Base-by-base conservation (phyloP, 2,113 vertebrate species). In the Poeciliopsis occidentalis region DNA sequence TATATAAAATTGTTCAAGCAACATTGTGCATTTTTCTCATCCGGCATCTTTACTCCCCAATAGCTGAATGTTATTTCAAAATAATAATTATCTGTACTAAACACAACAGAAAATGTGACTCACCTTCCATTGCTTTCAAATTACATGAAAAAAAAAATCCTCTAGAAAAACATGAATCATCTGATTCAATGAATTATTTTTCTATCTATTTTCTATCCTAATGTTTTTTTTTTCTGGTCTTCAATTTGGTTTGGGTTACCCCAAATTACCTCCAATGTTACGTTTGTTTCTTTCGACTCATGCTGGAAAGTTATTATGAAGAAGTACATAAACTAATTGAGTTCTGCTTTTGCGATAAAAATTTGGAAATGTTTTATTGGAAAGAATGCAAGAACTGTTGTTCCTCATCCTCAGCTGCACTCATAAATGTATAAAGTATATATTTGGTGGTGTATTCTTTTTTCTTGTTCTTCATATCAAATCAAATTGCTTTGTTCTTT, bases 51-150 rank as follows among this genome's bases (percentile, higher is more conserved):
- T 66, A 3, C 60, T 57, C 30, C 32, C 63, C 22, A 79, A 54
- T 41, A 64, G 15, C 12, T 71, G 22, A 26, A 24, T 32, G 13
- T 80, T 84, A 54, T 41, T 26, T 67, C 37, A 6, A 47, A 73
- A 27, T 78, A 67, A 68, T 71, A 81, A 70, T 68, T 37, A 64
- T 82, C 44, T 65, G 34, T 39, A 30, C 73, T 60, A 76, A 73
- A 62, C 26, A 15, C 71, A 68, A 69, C 68, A 67, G 54, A 78
- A 76, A 84, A 78, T 51, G 32, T 31, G 31, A 71, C 64, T 81
- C 69, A 27, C 26, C 39, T 68, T 71, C 51, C 54, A 24, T 71
- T 83, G 54, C 30, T 19, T 30, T 32, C 26, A 65, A 73, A 81
- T 71, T 65, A 41, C 47, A 15, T 34, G 39, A n/a, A 13, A 41